These are phyloP conservation scores for Brachyrhaphis roseni DNA, from an alignment of 2,797 vertebrate species.

Conservation along the genomic window DNA sequence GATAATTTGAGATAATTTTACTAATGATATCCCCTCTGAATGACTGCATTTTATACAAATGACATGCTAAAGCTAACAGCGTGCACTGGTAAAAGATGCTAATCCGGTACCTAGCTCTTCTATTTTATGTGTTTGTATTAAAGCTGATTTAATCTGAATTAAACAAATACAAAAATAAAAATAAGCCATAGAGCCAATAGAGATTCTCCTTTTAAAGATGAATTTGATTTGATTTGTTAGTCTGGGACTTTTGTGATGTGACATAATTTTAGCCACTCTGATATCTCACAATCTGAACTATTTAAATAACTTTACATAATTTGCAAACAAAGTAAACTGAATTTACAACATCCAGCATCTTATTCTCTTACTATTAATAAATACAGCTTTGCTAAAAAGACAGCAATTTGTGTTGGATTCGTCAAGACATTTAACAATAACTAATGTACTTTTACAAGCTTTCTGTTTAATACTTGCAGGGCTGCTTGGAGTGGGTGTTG, in stretches of 20 bases:
- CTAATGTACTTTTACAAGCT: not conserved
- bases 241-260: not conserved
- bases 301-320: not conserved
- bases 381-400: not conserved
- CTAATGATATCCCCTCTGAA: not conserved
- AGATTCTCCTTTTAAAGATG: not conserved
- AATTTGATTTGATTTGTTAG: not conserved
- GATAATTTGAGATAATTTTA: not conserved
- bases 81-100: not conserved
- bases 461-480: not conserved
- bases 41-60: not conserved
- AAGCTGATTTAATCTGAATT: not conserved
- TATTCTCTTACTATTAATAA: not conserved
- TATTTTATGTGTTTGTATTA: not conserved
- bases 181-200: not conserved
- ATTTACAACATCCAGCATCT: not conserved
- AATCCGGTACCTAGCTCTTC: not conserved
- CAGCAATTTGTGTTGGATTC: not conserved
- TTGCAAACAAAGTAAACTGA: not conserved
- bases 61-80: not conserved
- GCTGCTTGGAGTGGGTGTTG: not conserved
- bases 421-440: not conserved
- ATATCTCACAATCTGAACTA: not conserved
- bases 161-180: not conserved
- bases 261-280: not conserved